Conservation (phyloP, 2,113 vertebrate species). For the Cochlearius cochlearius region DNA sequence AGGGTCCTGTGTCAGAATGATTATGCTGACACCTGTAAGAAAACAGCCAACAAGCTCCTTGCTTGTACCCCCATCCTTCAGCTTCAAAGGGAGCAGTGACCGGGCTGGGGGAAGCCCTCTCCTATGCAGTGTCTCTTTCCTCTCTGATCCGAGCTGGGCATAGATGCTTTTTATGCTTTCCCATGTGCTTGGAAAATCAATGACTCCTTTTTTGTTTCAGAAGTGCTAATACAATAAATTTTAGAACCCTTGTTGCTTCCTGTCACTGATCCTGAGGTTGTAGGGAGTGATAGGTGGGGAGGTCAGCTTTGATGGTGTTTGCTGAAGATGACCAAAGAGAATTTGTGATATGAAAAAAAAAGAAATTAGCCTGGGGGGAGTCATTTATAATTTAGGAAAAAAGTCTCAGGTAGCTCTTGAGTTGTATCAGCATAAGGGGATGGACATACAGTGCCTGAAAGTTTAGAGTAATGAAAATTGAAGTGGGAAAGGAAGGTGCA, state of each 20-base stretch:
- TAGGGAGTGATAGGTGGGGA: not conserved
- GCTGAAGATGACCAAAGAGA: slow-evolving; percentile 60
- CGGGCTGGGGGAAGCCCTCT: not conserved
- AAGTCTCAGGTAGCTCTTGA: slow-evolving; percentile 13
- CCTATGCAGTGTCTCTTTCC: not conserved
- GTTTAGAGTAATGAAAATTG: not conserved
- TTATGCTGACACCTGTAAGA: not conserved
- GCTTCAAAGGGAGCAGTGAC: not conserved
- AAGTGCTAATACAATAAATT: slow-evolving; percentile 28
- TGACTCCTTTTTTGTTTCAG: slow-evolving; percentile 32
- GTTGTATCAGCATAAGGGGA: not conserved
- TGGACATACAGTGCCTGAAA: not conserved
- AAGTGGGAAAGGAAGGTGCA: not conserved
- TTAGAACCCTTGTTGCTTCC: not conserved
- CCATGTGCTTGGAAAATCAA: slow-evolving; percentile 20
- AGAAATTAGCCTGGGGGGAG: slow-evolving; percentile 20
- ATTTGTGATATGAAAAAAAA: slow-evolving; percentile 34
- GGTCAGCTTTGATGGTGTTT: slow-evolving; percentile 46
- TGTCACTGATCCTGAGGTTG: not conserved
- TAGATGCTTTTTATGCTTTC: not conserved
- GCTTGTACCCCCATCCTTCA: not conserved
- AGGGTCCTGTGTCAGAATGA: not conserved
- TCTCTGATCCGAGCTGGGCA: not conserved
- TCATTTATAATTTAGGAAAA: slow-evolving; percentile 58
- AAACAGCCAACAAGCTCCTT: not conserved